These are phyloP conservation scores for Romanomermis culicivorax DNA, from an alignment of 2,888 invertebrate species.

Conservation along the genomic window DNA sequence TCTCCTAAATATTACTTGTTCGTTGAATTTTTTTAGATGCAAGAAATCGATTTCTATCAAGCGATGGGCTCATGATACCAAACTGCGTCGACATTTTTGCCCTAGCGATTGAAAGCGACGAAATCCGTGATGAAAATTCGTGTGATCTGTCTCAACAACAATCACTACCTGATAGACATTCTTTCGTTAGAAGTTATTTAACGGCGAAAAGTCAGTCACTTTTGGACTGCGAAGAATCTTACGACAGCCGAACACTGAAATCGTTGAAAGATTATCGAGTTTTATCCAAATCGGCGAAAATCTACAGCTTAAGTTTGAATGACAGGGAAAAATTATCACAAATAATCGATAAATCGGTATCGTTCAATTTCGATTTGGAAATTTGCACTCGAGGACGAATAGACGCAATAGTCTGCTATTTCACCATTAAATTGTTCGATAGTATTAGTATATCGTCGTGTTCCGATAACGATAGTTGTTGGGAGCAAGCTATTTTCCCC, in stretches of 20 bases:
- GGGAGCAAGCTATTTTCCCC: constrained; percentile 56
- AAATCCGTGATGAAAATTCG: neutral
- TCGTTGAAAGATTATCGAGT: neutral
- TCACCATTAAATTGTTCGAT: constrained; percentile 35
- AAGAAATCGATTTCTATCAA: constrained; percentile 44
- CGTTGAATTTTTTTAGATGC: no score
- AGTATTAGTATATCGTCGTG: constrained; percentile 42
- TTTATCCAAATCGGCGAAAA: neutral
- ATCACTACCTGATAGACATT: no score
- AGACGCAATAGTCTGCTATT: neutral
- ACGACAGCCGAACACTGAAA: neutral
- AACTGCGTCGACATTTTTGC: neutral
- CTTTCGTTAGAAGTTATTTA: neutral
- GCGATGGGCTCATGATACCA: constrained; percentile 28
- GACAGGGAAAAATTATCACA: neutral
- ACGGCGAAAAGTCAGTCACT: neutral
- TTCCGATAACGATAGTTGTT: constrained; percentile 40
- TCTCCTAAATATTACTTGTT: no score
- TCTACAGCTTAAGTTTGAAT: neutral
- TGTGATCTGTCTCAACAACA: neutral
- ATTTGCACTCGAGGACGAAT: neutral
- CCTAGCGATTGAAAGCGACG: neutral
- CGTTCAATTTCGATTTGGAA: neutral
- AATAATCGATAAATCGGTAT: neutral
- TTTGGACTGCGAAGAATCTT: neutral